Conservation (phyloP, 2,113 vertebrate species). For the Aspidoscelis tigris region DNA sequence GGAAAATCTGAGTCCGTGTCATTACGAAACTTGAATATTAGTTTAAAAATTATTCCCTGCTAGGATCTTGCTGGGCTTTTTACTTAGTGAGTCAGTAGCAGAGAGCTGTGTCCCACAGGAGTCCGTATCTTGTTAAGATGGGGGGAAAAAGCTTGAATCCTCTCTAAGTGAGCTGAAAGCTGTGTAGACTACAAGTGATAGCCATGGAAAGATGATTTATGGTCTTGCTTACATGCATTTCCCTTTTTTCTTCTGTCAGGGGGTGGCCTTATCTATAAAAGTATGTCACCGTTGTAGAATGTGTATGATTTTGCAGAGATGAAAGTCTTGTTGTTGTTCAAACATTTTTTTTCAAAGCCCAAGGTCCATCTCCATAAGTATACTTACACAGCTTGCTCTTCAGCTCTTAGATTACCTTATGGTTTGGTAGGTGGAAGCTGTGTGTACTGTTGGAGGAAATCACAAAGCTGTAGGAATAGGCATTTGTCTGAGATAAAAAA, state of each 20-base stretch:
- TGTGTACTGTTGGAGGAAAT: neutral
- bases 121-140: slow-evolving; percentile 70
- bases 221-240: slow-evolving; percentile 62
- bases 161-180: slow-evolving; percentile 64
- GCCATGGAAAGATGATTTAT: slow-evolving; percentile 68
- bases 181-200: slow-evolving; percentile 63
- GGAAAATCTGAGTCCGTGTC: fast-evolving
- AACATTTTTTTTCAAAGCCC: neutral
- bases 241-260: slow-evolving; percentile 58
- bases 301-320: slow-evolving; percentile 35
- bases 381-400: neutral
- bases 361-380: fast-evolving
- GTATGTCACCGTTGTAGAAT: slow-evolving; percentile 25
- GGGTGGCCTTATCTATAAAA: slow-evolving; percentile 63
- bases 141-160: slow-evolving; percentile 59
- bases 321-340: neutral
- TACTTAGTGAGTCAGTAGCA: neutral
- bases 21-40: fast-evolving
- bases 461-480: neutral
- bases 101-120: slow-evolving; percentile 41
- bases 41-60: slow-evolving; percentile 10
- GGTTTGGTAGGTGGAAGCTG: neutral
- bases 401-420: neutral
- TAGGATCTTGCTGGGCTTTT: slow-evolving; percentile 33
- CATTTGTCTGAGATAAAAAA: neutral